phyloP scores from a whole-genome alignment of 2,113 vertebrate genomes.

The Poecile atricapillus region DNA sequence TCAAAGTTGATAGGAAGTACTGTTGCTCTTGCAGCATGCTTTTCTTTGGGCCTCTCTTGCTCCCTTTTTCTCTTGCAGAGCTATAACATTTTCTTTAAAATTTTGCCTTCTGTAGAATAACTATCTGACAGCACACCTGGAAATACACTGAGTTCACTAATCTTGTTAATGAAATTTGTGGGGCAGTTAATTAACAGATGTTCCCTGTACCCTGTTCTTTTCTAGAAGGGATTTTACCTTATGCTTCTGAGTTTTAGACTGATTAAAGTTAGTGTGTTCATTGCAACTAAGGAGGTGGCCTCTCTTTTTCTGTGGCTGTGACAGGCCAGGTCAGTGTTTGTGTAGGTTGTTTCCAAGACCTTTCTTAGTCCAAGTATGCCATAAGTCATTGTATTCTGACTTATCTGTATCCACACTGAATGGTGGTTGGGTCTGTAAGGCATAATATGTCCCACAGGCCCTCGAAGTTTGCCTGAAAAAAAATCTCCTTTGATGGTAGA shows the following conservation, averaged over 20 bases:
- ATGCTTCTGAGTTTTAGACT: background rate
- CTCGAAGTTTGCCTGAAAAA: background rate
- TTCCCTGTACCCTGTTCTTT: background rate
- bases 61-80: background rate
- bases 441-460: background rate
- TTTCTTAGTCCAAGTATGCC: too few species aligned
- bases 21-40: background rate
- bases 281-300: background rate
- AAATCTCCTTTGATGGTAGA: background rate
- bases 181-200: background rate
- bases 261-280: background rate
- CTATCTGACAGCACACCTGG: background rate
- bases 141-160: background rate
- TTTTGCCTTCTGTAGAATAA: background rate
- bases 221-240: background rate
- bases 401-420: background rate
- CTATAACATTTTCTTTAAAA: background rate
- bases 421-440: background rate
- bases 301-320: background rate
- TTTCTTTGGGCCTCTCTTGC: background rate
- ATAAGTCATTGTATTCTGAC: background rate
- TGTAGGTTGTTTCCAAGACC: background rate
- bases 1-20: background rate
- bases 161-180: background rate
- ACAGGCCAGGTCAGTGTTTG: background rate